phyloP scores from a whole-genome alignment of 1,140 invertebrate genomes.

The Drosophila sturtevanti region DNA sequence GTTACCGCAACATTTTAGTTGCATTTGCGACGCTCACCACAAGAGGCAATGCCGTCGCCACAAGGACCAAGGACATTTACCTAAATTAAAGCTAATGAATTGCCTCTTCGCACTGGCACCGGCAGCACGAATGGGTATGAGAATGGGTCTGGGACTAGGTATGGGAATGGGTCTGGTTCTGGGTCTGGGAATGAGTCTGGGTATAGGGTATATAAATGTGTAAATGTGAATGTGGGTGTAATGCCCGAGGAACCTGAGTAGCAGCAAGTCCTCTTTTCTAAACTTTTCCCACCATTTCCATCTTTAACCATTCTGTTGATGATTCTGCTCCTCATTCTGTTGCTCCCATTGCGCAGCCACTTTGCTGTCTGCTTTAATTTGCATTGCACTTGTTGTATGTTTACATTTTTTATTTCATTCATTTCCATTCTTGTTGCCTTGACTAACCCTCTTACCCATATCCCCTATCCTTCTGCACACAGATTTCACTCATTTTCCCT shows the following conservation, averaged over 20 bases:
- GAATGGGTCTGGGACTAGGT: too few species aligned
- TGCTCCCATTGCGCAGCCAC: conserved; percentile 54
- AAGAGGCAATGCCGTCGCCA: conserved; percentile 76
- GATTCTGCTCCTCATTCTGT: not conserved
- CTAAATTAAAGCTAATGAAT: conserved; percentile 82
- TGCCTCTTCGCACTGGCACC: conserved; percentile 65
- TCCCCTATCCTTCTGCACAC: not conserved
- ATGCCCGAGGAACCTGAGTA: conserved; percentile 6
- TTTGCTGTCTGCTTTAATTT: conserved; percentile 80
- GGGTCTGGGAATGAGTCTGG: too few species aligned
- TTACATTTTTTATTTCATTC: conserved; percentile 81
- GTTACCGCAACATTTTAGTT: conserved; percentile 80
- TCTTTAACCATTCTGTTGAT: not conserved
- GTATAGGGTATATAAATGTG: too few species aligned
- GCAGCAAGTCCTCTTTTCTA: not conserved
- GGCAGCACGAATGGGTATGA: conserved; percentile 16
- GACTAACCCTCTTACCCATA: not conserved
- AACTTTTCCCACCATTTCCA: not conserved
- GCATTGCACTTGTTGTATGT: conserved; percentile 79
- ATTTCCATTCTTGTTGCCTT: conserved; percentile 74
- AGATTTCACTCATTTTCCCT: not conserved
- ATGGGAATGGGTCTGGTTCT: too few species aligned
- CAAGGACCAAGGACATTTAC: conserved; percentile 81
- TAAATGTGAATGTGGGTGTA: too few species aligned
- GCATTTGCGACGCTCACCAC: conserved; percentile 75